Evolutionary conservation across 2,113 vertebrate genomes (phyloP), one percentile per base, ranked within the genome.

Genomic region (Seriola rivoliana): DNA sequence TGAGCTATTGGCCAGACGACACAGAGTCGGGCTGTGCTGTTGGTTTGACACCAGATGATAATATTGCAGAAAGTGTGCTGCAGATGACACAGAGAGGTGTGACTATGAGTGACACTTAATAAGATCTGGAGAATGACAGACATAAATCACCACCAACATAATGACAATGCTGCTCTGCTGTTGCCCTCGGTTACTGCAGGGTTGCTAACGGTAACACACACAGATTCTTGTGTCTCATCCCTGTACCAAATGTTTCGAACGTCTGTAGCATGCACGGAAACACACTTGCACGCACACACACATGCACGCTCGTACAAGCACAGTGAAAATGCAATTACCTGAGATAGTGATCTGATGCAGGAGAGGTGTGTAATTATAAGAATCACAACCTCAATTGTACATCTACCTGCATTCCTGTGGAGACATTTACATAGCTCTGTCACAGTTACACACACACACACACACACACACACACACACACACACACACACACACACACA

Each of bases 31-130:
- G 57, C 54, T 55, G 46, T 46, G 42, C 69, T 63, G 81, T 69
- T 42, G 59, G 84, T 78, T 52, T 83, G 88, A 86, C 71, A 86
- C 46, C 75, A 75, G 63, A 68, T 65, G 71, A 85, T 87, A 69
- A 80, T 70, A 44, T 40, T 66, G 72, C 78, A 84, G 79, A 40
- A 42, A 38, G 68, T 25, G 58, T 44, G 68, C 59, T 32, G 54
- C 63, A 78, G 78, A 81, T 23, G 73, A 72, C 75, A 75, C 59
- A 21, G 44, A 69, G 82, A 79, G 67, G 71, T 71, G 78, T 21
- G 76, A 88, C 81, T 58, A 40, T 91, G 89, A 90, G 78, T 77
- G 92, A 90, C 86, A 69, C 70, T 80, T 88, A 88, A 91, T 90
- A 81, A 92, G 85, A 89, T 81, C 71, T 69, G 62, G 76, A 80